Base-by-base conservation (phyloP, 2,888 invertebrate species). In the Panopea generosa region DNA sequence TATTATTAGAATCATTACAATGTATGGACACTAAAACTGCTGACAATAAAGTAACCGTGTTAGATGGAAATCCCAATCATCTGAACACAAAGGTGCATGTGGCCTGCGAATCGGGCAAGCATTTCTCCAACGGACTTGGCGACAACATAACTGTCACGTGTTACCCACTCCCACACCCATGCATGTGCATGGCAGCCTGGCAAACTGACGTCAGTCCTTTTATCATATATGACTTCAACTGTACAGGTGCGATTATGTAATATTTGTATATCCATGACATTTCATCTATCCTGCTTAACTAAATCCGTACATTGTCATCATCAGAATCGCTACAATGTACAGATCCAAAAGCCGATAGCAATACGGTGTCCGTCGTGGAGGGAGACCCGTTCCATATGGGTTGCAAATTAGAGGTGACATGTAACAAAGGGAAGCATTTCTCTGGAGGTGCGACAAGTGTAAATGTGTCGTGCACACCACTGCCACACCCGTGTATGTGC, bases 401-500 rank as follows among this genome's bases (percentile, higher is more conserved):
- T 11, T 62, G 75, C 45, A 24, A 59, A 33, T 57, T 75, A 2
- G 27, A 60, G 18, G 75, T 79, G 20, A 53, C 63, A n/a, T 79
- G 79, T 49, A 20, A 71, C 24, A 47, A 20, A 6, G 79, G 79
- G 2, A 60, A 29, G 16, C 67, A 71, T 38, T 72, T 79, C 40
- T 20, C 29, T 1, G 53, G 47, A 26, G 75, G 67, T n/a, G 52
- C 56, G 1, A 11, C 59, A 20, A 20, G 20, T 16, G 47, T 75
- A 16, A 52, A 49, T 20, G 63, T 72, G 56, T 40, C 16, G n/a
- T 79, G 79, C 29, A 0, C n/a, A 2, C 71, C 75, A 45, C 62
- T 75, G 18, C 79, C 79, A 2, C 63, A 79, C 53, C 79, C 79
- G 18, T 75, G 75, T 45, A 75, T 75, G 74, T 74, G 74, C 18